Conservation (phyloP, 2,888 invertebrate species). For the Hedychridium roseum region DNA sequence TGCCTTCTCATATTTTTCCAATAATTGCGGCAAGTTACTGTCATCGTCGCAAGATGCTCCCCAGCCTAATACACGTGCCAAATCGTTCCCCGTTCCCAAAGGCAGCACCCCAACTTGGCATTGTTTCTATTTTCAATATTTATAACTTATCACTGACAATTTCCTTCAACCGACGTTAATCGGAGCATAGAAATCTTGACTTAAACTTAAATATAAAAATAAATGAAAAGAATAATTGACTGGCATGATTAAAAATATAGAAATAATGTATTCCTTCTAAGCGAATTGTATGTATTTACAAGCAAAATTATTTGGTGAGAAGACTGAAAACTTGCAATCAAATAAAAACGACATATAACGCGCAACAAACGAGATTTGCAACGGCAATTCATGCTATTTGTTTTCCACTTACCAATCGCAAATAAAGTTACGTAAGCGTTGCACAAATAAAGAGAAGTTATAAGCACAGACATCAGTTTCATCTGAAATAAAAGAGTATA, state of each 20-base stretch:
- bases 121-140: slow-evolving; percentile 72
- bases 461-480: slow-evolving; percentile 41
- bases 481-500: slow-evolving; percentile 47
- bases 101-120: slow-evolving; percentile 96
- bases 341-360: no score
- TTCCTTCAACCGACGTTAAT: no score
- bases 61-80: slow-evolving; percentile 95
- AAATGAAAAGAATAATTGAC: background rate
- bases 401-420: slow-evolving; percentile 48
- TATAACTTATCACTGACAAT: no score
- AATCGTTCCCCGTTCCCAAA: slow-evolving; percentile 94
- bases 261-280: slow-evolving; percentile 3
- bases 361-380: no score
- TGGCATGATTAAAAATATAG: background rate
- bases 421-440: slow-evolving; percentile 49
- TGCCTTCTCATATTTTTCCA: slow-evolving; percentile 96
- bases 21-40: slow-evolving; percentile 86
- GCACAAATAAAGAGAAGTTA: slow-evolving; percentile 43
- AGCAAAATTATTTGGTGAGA: slow-evolving; percentile 14
- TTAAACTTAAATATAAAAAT: no score
- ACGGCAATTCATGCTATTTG: slow-evolving; percentile 18
- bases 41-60: slow-evolving; percentile 96
- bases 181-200: no score
- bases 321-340: no score
- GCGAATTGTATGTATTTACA: slow-evolving; percentile 6